A percentile compares a stretch with the other conserved stretches of the same genome.
These are phyloP conservation scores for Sminthurinus aureus DNA, from an alignment of 2,888 invertebrate genomes.

Conservation along the genomic window DNA sequence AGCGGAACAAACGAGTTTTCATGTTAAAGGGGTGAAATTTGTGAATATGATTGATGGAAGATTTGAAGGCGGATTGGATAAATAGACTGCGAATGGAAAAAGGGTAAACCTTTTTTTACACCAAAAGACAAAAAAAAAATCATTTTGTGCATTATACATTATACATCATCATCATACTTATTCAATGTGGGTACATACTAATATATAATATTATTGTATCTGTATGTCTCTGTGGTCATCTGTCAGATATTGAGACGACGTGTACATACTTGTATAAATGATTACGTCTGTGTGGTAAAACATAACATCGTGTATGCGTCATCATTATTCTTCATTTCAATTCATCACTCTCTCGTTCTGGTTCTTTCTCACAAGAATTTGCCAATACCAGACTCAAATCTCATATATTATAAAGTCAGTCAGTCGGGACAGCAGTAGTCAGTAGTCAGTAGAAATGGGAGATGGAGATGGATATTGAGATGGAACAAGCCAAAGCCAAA, in stretches of 20 bases:
- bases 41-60: constrained; percentile 28
- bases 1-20: constrained; percentile 18
- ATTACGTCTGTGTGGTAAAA: too few relatives aligned
- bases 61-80: neutral
- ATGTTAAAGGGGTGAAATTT: constrained; percentile 24
- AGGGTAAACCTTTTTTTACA: constrained; percentile 24
- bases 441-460: too few relatives aligned
- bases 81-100: neutral
- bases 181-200: too few relatives aligned
- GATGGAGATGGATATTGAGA: too few relatives aligned
- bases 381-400: too few relatives aligned
- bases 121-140: constrained; percentile 17
- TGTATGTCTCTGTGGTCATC: constrained; percentile 16
- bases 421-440: too few relatives aligned
- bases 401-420: too few relatives aligned
- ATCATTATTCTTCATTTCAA: constrained; percentile 12
- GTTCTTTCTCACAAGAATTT: too few relatives aligned
- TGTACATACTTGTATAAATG: too few relatives aligned
- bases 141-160: too few relatives aligned
- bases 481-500: too few relatives aligned
- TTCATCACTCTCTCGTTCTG: neutral
- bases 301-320: constrained; percentile 20
- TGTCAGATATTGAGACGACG: neutral
- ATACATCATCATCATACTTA: too few relatives aligned
- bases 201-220: neutral